Conservation (phyloP, 2,888 invertebrate genomes). For the Amiota communis region DNA sequence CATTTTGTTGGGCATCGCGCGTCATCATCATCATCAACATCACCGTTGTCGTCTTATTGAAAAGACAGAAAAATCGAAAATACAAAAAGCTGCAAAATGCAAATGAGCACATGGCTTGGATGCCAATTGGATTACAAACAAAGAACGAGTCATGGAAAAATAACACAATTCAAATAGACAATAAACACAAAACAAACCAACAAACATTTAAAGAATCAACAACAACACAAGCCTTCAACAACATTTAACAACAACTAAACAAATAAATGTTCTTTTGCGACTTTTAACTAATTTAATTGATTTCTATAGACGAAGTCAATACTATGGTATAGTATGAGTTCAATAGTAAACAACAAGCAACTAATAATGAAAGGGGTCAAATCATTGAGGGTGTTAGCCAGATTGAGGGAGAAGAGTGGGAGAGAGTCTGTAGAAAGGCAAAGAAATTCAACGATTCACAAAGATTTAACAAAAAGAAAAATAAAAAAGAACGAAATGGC, state of each 20-base stretch:
- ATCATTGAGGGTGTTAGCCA: no score
- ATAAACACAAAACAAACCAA: slow-evolving; percentile 10
- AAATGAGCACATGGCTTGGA: slow-evolving; percentile 53
- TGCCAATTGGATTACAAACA: slow-evolving; percentile 52
- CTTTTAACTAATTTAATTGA: slow-evolving; percentile 65
- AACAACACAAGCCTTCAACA: neutral
- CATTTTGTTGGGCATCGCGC: slow-evolving; percentile 12
- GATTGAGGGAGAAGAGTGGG: no score
- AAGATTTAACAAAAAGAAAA: neutral
- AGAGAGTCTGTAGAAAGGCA: no score
- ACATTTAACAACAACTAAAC: slow-evolving; percentile 7
- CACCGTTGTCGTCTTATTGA: neutral
- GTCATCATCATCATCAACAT: no score
- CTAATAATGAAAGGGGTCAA: no score
- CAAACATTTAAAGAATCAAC: slow-evolving; percentile 7
- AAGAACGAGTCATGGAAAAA: slow-evolving; percentile 16
- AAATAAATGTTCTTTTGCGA: slow-evolving; percentile 33
- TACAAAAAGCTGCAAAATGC: slow-evolving; percentile 51
- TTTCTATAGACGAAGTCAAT: slow-evolving; percentile 37
- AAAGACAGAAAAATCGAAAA: no score
- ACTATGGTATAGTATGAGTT: no score
- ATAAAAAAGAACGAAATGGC: no score
- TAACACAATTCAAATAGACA: slow-evolving; percentile 32
- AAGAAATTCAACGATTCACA: neutral
- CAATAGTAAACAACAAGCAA: neutral